Percentiles rank a stretch among this genome's conserved stretches.
Conservation (phyloP, 35 echinoderm and acorn worm species). For the Holothuria glaberrima region DNA sequence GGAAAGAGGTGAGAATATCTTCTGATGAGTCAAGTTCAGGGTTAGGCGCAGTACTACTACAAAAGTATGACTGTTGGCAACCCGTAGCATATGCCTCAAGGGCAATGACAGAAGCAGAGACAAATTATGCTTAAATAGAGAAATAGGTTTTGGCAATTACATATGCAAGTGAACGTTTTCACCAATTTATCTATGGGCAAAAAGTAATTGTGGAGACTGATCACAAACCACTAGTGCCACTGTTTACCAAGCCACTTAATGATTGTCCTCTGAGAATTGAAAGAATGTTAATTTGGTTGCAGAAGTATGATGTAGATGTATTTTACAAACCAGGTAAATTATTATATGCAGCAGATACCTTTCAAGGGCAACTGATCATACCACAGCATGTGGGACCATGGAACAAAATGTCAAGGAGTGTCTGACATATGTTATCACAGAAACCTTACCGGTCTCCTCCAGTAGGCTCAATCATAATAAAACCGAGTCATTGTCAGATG, state of each 20-base stretch:
- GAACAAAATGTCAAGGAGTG: slow-evolving; percentile 48
- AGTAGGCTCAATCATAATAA: neutral
- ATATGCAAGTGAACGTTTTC: slow-evolving; percentile 64
- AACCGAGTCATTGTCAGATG: slow-evolving; percentile 49
- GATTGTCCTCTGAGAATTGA: slow-evolving; percentile 77
- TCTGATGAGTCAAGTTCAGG: slow-evolving; percentile 45
- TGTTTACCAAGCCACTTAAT: slow-evolving; percentile 74
- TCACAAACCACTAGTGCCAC: slow-evolving; percentile 68
- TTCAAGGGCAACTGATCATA: slow-evolving; percentile 23
- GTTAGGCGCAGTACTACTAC: slow-evolving; percentile 63
- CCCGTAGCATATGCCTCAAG: slow-evolving; percentile 67
- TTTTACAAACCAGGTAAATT: slow-evolving; percentile 51
- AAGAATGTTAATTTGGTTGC: slow-evolving; percentile 59
- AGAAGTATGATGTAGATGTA: slow-evolving; percentile 70
- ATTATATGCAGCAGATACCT: slow-evolving; percentile 27
- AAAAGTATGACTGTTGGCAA: slow-evolving; percentile 47
- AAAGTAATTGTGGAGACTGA: slow-evolving; percentile 31
- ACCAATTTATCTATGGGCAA: slow-evolving; percentile 57
- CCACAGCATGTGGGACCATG: neutral
- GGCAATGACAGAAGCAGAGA: slow-evolving; percentile 52
- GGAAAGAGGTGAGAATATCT: slow-evolving; percentile 32
- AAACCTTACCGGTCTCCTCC: slow-evolving; percentile 33
- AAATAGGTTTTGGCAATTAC: slow-evolving; percentile 57
- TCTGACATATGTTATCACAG: slow-evolving; percentile 14
- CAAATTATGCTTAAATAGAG: slow-evolving; percentile 66